phyloP scores from a whole-genome alignment of 2,797 vertebrate genomes.

The Enoplosus armatus region DNA sequence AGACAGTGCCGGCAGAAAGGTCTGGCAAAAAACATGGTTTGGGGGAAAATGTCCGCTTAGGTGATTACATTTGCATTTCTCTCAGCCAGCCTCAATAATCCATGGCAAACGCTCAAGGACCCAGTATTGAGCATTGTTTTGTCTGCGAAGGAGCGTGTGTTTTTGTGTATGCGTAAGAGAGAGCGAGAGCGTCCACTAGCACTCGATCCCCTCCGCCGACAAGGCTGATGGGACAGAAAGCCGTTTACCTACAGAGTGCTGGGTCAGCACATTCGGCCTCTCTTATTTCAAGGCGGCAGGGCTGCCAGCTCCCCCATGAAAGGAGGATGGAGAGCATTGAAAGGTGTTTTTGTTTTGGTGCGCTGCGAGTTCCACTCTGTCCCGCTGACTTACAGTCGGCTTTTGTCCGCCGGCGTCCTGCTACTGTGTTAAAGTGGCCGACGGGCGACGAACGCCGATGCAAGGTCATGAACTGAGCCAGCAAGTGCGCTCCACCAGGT shows the following conservation, averaged over 20 bases:
- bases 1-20: conserved; percentile 42
- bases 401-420: conserved; percentile 26
- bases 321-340: conserved; percentile 46
- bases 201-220: conserved; percentile 46
- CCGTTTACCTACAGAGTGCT: conserved; percentile 73
- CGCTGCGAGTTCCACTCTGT: conserved; percentile 31
- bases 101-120: conserved; percentile 17
- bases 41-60: conserved; percentile 29
- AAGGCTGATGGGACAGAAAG: conserved; percentile 69
- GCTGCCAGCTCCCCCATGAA: conserved; percentile 54
- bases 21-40: conserved; percentile 34
- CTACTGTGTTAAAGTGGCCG: conserved; percentile 16
- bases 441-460: too few relatives aligned
- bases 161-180: conserved; percentile 25
- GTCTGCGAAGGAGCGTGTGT: conserved; percentile 20
- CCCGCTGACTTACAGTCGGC: conserved; percentile 41
- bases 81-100: conserved; percentile 25
- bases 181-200: conserved; percentile 29
- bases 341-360: conserved; percentile 71
- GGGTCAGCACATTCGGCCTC: conserved; percentile 70
- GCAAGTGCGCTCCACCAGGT: background rate
- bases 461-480: conserved; percentile 32
- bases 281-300: conserved; percentile 65
- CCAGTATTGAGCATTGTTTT: conserved; percentile 30
- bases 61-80: conserved; percentile 54